phyloP scores from a whole-genome alignment of 2,797 vertebrate species.

The Pipistrellus pipistrellus region DNA sequence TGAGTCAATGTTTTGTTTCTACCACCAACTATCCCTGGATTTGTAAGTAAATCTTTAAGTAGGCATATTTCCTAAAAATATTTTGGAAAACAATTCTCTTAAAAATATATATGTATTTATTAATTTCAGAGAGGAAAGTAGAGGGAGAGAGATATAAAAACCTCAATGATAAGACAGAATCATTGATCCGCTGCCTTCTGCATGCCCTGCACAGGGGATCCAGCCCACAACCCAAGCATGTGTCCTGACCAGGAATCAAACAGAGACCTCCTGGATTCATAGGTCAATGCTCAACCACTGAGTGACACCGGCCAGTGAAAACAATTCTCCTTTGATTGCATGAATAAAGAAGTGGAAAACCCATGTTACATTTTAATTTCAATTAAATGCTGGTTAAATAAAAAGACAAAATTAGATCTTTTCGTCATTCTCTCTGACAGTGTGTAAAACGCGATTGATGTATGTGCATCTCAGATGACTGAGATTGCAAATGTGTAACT shows the following conservation, averaged over 20 bases:
- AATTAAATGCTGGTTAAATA: constrained; percentile 37
- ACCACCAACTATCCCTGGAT: background rate
- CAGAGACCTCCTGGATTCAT: too few relatives aligned
- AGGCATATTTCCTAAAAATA: constrained; percentile 24
- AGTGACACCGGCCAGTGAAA: background rate
- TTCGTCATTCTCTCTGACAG: constrained; percentile 43
- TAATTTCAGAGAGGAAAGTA: too few relatives aligned
- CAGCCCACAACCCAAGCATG: too few relatives aligned
- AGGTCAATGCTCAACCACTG: too few relatives aligned
- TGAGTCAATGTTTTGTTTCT: background rate
- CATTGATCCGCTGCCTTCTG: too few relatives aligned
- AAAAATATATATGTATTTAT: too few relatives aligned
- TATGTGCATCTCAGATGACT: background rate
- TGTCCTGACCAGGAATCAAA: too few relatives aligned
- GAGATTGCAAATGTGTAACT: constrained; percentile 31
- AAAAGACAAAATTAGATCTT: constrained; percentile 36
- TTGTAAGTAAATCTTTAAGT: constrained; percentile 41
- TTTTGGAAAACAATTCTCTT: constrained; percentile 21
- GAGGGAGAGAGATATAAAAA: too few relatives aligned
- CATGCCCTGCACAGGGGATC: too few relatives aligned
- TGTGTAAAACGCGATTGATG: background rate
- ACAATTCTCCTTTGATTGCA: background rate
- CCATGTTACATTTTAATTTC: constrained; percentile 47
- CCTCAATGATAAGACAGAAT: too few relatives aligned
- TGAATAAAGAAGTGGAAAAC: constrained; percentile 26